Conservation (phyloP, 2,113 vertebrate species). For the Monarcha castaneiventris region DNA sequence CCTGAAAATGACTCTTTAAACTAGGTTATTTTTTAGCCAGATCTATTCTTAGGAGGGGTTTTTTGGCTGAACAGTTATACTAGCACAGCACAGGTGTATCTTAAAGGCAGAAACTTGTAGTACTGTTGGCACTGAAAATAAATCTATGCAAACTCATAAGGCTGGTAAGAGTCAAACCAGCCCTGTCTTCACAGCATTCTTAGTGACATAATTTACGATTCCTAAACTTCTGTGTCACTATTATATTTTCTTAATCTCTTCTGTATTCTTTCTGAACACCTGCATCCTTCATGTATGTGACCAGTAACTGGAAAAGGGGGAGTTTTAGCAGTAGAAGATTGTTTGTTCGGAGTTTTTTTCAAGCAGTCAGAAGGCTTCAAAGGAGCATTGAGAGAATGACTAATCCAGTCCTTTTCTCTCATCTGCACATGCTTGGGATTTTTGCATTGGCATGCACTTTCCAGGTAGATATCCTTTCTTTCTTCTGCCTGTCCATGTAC, state of each 20-base stretch:
- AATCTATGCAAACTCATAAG: accelerated
- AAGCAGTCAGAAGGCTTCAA: not conserved
- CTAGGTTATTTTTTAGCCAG: not conserved
- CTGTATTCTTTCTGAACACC: not conserved
- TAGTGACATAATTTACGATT: not conserved
- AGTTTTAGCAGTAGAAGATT: not conserved
- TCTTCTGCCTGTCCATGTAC: not conserved
- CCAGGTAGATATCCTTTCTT: not conserved
- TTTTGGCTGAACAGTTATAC: not conserved
- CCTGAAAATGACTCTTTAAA: not conserved
- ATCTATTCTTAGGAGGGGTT: not conserved
- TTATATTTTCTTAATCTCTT: not conserved
- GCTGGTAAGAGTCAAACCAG: not conserved
- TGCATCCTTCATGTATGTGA: not conserved
- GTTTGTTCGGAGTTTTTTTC: not conserved
- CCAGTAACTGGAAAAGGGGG: not conserved
- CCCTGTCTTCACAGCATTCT: not conserved
- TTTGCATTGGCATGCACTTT: not conserved
- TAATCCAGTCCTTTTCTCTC: not conserved
- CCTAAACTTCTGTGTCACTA: not conserved
- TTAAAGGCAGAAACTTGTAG: not conserved
- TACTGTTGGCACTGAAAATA: not conserved
- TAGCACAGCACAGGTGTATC: not conserved
- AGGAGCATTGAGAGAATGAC: not conserved
- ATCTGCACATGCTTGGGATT: not conserved